phyloP scores from a whole-genome alignment of 2,888 invertebrate genomes.

The Microctonus brassicae region DNA sequence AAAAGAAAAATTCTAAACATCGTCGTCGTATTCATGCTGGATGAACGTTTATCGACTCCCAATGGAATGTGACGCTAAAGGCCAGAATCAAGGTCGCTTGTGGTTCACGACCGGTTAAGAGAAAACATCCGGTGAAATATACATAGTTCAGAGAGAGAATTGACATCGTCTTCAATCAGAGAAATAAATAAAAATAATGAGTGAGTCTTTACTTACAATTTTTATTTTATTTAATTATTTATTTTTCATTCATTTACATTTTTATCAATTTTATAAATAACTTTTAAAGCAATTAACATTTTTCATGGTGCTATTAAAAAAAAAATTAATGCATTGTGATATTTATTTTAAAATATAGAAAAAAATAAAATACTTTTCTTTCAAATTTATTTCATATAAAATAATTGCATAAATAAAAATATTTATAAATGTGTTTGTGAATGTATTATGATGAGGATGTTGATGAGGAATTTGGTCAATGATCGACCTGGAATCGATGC shows the following conservation, averaged over 20 bases:
- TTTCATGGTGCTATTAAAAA: too few species aligned
- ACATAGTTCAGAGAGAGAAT: background rate
- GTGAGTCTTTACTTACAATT: background rate
- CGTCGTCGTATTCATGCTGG: background rate
- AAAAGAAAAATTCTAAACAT: background rate
- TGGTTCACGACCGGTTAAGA: conserved; percentile 24
- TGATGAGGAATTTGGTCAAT: conserved; percentile 39
- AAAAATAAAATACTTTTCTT: too few species aligned
- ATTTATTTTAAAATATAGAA: too few species aligned
- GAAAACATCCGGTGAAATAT: conserved; percentile 16
- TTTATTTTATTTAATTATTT: background rate
- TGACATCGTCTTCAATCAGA: conserved; percentile 20
- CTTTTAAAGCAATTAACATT: too few species aligned
- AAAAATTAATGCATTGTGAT: too few species aligned
- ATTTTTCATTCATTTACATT: background rate
- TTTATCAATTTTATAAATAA: too few species aligned
- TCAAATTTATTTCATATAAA: too few species aligned
- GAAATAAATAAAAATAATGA: background rate
- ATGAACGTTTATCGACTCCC: conserved; percentile 47
- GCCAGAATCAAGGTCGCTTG: conserved; percentile 62
- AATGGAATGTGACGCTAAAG: conserved; percentile 61
- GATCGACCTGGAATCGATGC: conserved; percentile 41
- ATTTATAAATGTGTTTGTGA: background rate
- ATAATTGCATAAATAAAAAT: too few species aligned
- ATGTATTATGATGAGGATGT: background rate